Conservation (phyloP, 2,113 vertebrate species). For the Podarcis raffonei region DNA sequence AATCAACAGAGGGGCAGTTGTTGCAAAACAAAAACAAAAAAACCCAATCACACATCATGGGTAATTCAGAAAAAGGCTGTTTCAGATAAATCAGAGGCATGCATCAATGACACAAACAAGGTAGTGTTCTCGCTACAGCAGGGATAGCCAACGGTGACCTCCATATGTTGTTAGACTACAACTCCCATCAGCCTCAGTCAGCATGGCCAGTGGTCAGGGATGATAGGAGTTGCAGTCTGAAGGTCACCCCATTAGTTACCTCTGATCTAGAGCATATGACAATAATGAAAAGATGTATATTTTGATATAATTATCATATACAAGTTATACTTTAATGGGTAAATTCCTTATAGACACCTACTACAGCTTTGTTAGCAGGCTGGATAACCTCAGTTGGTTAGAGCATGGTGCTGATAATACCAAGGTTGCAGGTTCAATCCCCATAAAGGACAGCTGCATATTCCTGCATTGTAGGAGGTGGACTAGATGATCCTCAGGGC, state of each 20-base stretch:
- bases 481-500: no score
- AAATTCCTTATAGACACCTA: not conserved
- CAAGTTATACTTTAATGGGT: not conserved
- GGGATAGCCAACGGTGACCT: no score
- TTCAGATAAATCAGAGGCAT: not conserved
- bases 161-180: no score
- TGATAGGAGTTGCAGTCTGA: no score
- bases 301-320: not conserved
- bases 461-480: no score
- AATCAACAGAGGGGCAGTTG: not conserved
- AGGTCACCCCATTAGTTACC: no score
- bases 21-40: not conserved
- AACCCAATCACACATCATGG: not conserved
- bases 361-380: not conserved
- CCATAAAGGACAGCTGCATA: no score
- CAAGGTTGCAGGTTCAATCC: no score
- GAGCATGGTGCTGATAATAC: no score
- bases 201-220: no score
- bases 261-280: not conserved
- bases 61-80: not conserved
- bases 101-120: not conserved
- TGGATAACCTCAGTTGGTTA: no score
- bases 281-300: not conserved
- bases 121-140: not conserved
- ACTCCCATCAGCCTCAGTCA: no score